Percentiles rank a stretch among this genome's conserved stretches.
These are phyloP conservation scores for Rissa tridactyla DNA, from an alignment of 2,113 vertebrate genomes.

Conservation along the genomic window DNA sequence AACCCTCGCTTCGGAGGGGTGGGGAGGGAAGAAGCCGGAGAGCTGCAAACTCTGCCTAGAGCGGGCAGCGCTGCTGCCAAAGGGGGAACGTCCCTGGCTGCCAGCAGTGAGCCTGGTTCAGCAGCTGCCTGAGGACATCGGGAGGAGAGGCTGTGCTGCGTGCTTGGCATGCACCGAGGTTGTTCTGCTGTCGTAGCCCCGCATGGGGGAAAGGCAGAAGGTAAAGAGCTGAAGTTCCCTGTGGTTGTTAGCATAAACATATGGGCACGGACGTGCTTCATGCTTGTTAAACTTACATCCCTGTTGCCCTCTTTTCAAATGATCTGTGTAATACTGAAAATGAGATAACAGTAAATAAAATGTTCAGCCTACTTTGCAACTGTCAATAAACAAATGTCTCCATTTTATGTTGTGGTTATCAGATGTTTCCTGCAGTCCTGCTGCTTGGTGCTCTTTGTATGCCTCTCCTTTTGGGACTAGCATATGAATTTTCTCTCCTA, in stretches of 20 bases:
- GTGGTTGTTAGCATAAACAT: background rate
- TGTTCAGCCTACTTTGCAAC: background rate
- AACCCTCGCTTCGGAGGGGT: background rate
- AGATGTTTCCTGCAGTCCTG: background rate
- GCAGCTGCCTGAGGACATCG: background rate
- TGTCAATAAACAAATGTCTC: slow-evolving; percentile 19
- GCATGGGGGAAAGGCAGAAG: background rate
- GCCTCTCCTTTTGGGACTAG: background rate
- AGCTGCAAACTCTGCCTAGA: background rate
- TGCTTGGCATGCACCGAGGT: background rate
- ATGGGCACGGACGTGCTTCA: background rate
- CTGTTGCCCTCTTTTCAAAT: slow-evolving; percentile 28
- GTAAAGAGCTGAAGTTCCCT: background rate
- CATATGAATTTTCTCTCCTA: background rate
- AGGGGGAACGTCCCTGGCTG: background rate
- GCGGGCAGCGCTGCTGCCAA: background rate
- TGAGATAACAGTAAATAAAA: slow-evolving; percentile 25
- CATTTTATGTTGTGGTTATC: background rate
- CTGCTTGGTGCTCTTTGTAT: background rate
- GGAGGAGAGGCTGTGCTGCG: background rate
- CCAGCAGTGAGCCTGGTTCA: background rate
- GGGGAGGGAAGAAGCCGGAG: background rate
- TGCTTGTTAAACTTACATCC: slow-evolving; percentile 7
- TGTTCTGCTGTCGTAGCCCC: background rate
- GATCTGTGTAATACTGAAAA: slow-evolving; percentile 29